Evolutionary conservation across 2,113 vertebrate species (phyloP).

Genomic region (Ploceus nigricollis): DNA sequence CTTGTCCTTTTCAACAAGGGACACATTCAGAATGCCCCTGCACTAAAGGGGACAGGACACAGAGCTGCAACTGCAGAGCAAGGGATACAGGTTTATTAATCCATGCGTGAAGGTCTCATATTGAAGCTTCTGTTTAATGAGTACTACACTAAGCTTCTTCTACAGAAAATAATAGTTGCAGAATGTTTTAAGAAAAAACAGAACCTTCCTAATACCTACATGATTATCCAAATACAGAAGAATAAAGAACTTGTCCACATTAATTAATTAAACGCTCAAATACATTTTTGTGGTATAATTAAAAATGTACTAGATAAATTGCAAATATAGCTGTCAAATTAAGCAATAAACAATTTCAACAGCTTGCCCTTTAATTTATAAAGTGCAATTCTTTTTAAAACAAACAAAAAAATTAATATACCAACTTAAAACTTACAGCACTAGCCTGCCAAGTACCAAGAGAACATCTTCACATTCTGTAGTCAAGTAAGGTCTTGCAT

Average conservation of each 20-base stretch:
- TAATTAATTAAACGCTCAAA: background rate
- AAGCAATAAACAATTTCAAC: background rate
- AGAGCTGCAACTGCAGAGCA: background rate
- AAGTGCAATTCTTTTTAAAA: background rate
- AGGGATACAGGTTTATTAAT: background rate
- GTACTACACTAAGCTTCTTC: background rate
- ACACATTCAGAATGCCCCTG: background rate
- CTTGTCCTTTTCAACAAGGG: background rate
- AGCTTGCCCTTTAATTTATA: background rate
- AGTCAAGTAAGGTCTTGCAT: constrained; percentile 90
- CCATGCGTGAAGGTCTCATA: background rate
- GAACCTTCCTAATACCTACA: background rate
- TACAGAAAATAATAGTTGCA: background rate
- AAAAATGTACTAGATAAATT: background rate
- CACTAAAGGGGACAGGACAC: background rate
- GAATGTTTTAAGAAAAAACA: background rate
- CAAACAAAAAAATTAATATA: background rate
- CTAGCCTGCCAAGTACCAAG: constrained; percentile 91
- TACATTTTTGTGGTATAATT: background rate
- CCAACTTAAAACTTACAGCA: constrained; percentile 84
- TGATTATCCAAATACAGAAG: background rate
- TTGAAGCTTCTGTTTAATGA: background rate
- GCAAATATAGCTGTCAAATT: background rate
- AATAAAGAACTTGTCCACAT: background rate
- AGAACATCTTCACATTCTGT: constrained; percentile 92